These are phyloP conservation scores for Holothuria scabra DNA, from an alignment of 53 echinoderm and acorn worm genomes.

Conservation along the genomic window DNA sequence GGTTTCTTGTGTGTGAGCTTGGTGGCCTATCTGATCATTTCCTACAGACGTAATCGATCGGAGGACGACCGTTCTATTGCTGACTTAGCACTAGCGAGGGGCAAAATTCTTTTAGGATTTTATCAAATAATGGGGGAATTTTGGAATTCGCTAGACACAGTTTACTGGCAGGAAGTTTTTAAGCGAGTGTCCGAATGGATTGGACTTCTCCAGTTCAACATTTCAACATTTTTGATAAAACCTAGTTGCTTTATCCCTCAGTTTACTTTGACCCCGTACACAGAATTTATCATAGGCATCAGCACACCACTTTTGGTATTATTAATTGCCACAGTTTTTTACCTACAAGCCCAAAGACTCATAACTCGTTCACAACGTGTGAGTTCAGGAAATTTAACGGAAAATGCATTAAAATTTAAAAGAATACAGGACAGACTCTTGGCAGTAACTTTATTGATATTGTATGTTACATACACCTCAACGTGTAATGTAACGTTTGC, in stretches of 20 bases:
- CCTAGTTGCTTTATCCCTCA: conserved; percentile 16
- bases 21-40: background rate
- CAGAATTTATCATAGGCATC: background rate
- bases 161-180: background rate
- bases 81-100: conserved; percentile 26
- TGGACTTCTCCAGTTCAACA: background rate
- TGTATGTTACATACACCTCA: conserved; percentile 32
- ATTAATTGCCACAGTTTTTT: too few species aligned
- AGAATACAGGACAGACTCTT: background rate
- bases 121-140: conserved; percentile 43
- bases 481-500: conserved; percentile 52
- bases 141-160: conserved; percentile 4
- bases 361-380: too few species aligned
- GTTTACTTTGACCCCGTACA: background rate
- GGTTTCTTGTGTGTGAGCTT: background rate
- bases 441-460: background rate
- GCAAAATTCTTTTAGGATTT: conserved; percentile 27
- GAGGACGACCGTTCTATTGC: background rate
- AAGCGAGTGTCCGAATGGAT: background rate
- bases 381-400: background rate
- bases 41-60: background rate
- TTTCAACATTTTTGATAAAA: conserved; percentile 19
- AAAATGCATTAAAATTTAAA: background rate
- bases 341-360: too few species aligned
- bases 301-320: too few species aligned